Base-by-base conservation (phyloP, 2,797 vertebrate species). In the Anguilla pacifica region DNA sequence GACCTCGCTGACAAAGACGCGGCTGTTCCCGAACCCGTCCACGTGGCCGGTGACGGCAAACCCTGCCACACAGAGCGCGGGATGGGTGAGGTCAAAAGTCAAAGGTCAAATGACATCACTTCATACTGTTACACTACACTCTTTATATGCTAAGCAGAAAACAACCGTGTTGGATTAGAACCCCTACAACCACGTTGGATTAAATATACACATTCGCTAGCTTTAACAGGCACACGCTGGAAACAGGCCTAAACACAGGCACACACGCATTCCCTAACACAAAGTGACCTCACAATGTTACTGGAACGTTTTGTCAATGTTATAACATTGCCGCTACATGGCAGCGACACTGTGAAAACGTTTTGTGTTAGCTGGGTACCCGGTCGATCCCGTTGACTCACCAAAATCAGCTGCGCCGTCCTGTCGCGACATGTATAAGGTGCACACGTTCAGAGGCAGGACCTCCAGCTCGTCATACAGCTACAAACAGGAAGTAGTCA, bases 31-130 rank as follows among this genome's bases (percentile, higher is more conserved):
- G 0, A 85, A 94, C 83, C 95, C 95, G 11, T 97, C 96, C 86
- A 97, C 94, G 90, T 97, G 97, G 25, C 97, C 97, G 0, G 96
- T 97, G 91, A 98, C 97, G 0, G 97, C 96, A 87, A 98, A 98
- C 13, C 97, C 97, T 98, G 85, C 39, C 88, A 49, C 28, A 83
- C 25, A 86, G 4, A 43, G 59, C 51, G 31, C 31, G 67, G 31
- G 17, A 25, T 6, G 25, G 11, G 79, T 35, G n/a, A 85, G 31
- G 51, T 85, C 83, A 88, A 39, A 67, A 59, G 82, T 9, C 57
- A 87, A 39, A 55, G 83, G n/a, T 43, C 55, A 9, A 82, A 83
- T 39, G 51, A 83, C 53, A 53, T 43, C 31, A 72, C 51, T 9
- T 74, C 17, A 81, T 43, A 17, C 17, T 9, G 43, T 39, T 61